These are phyloP conservation scores for Phymastichus coffea DNA, from an alignment of 1,140 invertebrate genomes.

Conservation along the genomic window DNA sequence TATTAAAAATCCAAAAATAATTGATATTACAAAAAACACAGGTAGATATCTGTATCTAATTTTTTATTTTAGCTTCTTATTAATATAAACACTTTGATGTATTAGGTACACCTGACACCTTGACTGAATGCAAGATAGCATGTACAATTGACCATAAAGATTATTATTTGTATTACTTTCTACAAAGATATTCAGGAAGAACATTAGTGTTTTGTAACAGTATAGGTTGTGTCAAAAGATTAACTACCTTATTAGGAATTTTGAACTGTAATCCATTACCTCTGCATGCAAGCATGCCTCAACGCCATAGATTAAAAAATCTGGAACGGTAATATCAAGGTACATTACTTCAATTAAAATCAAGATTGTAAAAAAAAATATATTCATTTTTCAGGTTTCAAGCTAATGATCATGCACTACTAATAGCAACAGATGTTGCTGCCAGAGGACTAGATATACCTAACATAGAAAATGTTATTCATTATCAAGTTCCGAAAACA, in stretches of 20 bases:
- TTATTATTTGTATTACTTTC: slow-evolving; percentile 90
- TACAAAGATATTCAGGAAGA: slow-evolving; percentile 79
- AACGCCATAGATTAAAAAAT: slow-evolving; percentile 91
- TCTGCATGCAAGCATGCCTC: slow-evolving; percentile 93
- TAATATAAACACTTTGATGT: slow-evolving; percentile 19
- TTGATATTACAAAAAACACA: slow-evolving; percentile 85
- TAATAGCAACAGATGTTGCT: slow-evolving; percentile 98
- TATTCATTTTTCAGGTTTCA: slow-evolving; percentile 68
- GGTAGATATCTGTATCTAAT: slow-evolving; percentile 41
- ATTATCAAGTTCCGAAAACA: slow-evolving; percentile 95
- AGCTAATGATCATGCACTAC: slow-evolving; percentile 68
- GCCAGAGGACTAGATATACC: slow-evolving; percentile 96
- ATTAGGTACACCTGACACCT: slow-evolving; percentile 74
- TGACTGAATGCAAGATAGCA: slow-evolving; percentile 81
- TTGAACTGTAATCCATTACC: slow-evolving; percentile 79
- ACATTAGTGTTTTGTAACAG: slow-evolving; percentile 98
- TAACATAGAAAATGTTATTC: slow-evolving; percentile 91
- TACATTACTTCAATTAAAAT: slow-evolving; percentile 3
- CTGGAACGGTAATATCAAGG: slow-evolving; percentile 69
- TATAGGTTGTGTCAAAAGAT: slow-evolving; percentile 85
- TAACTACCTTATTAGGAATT: slow-evolving; percentile 79
- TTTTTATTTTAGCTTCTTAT: slow-evolving; percentile 37
- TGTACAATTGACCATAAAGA: slow-evolving; percentile 85
- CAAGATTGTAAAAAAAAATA: too few species aligned
- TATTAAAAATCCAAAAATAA: slow-evolving; percentile 86